Base-by-base conservation (phyloP, 2,888 invertebrate genomes). In the Mycogona germanica region DNA sequence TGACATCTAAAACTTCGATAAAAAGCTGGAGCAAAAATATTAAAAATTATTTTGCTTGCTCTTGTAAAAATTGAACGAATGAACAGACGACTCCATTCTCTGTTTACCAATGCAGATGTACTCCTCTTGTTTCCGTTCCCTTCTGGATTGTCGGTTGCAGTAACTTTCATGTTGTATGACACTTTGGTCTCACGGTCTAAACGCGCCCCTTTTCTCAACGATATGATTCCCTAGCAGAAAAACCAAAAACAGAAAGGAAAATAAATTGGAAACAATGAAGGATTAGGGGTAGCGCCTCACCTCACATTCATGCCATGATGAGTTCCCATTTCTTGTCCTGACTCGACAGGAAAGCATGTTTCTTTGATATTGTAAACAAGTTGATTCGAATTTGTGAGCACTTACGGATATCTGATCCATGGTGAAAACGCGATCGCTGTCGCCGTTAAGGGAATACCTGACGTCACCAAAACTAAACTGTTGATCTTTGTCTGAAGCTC, bases 171-270 rank as follows among this genome's bases (percentile, higher is more conserved):
- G 3, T 78, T 75, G 30, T 87, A 75, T 1, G 77, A 76, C 0
- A 82, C 77, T 56, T 82, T 81, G 21, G 75, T 75, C 64, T 87
- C 87, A 50, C 86, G 73, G 64, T 87, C 86, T 37, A 87, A 70
- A 0, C 74, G 76, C 61, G 78, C 80, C 29, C 29, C 48, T 19
- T 47, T 37, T 4, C 12, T 30, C 19, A 53, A 6, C 3, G 45
- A 28, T 2, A 53, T 49, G 14, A 23, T 28, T 5, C 53, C 53
- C 53, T 53, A 49, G 40, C 21, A 26, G 19, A 45, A 25, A 14
- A 26, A 25, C 26, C 23, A 21, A 4, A 25, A 14, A 23, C 4
- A 21, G 23, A 21, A 21, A 42, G 44, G 14, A 2, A n/a, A 17
- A 3, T 42, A 12, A 25, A 2, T 2, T 4, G 19, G 25, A 7